Evolutionary conservation across 2,113 vertebrate genomes (phyloP).

Genomic region (Suricata suricatta): DNA sequence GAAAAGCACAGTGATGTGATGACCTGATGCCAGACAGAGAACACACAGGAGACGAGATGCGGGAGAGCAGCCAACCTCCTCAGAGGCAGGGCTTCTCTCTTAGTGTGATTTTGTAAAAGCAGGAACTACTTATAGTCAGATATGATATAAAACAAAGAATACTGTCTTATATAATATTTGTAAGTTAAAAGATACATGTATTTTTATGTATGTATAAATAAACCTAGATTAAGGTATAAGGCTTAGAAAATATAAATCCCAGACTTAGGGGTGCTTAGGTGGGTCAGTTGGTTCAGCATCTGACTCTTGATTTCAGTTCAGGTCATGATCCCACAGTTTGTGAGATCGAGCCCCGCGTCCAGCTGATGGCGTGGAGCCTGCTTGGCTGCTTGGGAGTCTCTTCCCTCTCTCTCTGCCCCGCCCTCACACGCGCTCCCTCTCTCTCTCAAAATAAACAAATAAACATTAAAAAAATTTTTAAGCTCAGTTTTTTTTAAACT

Average conservation of each 20-base stretch:
- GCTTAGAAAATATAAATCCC: not conserved
- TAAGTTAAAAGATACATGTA: not conserved
- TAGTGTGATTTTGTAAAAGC: not conserved
- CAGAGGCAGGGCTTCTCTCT: not conserved
- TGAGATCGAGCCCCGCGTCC: too few relatives aligned
- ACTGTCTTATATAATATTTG: not conserved
- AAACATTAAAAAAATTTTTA: too few relatives aligned
- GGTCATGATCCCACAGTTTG: too few relatives aligned
- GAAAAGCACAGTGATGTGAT: not conserved
- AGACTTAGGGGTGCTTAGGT: not conserved
- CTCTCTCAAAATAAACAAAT: too few relatives aligned
- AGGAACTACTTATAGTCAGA: not conserved
- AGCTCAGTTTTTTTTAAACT: too few relatives aligned
- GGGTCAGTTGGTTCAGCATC: too few relatives aligned
- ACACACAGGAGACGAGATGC: not conserved
- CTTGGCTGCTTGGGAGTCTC: too few relatives aligned
- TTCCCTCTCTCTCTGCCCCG: too few relatives aligned
- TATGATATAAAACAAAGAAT: not conserved
- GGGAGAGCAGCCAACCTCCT: not conserved
- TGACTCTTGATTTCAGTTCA: too few relatives aligned
- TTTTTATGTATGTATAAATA: not conserved
- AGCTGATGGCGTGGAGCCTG: too few relatives aligned
- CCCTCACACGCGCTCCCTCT: too few relatives aligned
- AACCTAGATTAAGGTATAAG: not conserved
- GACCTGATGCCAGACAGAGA: too few relatives aligned